phyloP scores from a whole-genome alignment of 2,888 invertebrate genomes.

The Scaptomyza parva region DNA sequence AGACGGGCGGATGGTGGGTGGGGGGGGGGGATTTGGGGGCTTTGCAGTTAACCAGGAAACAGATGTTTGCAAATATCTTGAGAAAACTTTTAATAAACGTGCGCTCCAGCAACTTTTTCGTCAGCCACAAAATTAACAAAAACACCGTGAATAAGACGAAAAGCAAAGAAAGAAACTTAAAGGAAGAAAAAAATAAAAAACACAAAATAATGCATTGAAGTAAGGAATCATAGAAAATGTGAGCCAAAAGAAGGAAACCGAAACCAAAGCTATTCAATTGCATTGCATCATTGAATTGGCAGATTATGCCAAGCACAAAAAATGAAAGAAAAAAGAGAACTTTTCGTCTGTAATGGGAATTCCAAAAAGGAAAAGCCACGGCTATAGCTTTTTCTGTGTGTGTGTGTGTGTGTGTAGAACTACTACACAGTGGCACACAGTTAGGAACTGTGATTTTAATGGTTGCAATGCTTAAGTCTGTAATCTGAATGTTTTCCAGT shows the following conservation, averaged over 20 bases:
- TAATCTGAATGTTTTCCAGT: conserved; percentile 4
- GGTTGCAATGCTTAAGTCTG: not conserved
- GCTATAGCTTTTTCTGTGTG: conserved; percentile 3
- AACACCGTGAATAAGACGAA: conserved; percentile 9
- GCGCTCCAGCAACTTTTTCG: conserved; percentile 67
- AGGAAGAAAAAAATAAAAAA: too few relatives aligned
- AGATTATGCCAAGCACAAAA: conserved; percentile 36
- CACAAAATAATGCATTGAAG: conserved; percentile 13
- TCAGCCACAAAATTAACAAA: conserved; percentile 46
- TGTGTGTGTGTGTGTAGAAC: not conserved
- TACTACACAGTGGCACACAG: not conserved
- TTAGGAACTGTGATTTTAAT: conserved; percentile 9
- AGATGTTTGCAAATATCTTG: conserved; percentile 81
- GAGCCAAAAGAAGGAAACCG: conserved; percentile 26
- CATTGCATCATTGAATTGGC: conserved; percentile 65
- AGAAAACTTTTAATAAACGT: conserved; percentile 76
- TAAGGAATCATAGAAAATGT: conserved; percentile 18
- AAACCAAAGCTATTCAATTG: conserved; percentile 67
- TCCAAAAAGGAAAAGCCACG: conserved; percentile 20
- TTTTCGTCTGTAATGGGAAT: conserved; percentile 32
- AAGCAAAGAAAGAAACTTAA: too few relatives aligned
- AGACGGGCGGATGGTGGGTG: too few relatives aligned
- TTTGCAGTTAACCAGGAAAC: conserved; percentile 59
- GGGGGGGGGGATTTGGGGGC: not conserved
- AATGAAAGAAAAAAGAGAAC: not conserved